Base-by-base conservation (phyloP, 2,888 invertebrate genomes). In the Orthosia cruda region DNA sequence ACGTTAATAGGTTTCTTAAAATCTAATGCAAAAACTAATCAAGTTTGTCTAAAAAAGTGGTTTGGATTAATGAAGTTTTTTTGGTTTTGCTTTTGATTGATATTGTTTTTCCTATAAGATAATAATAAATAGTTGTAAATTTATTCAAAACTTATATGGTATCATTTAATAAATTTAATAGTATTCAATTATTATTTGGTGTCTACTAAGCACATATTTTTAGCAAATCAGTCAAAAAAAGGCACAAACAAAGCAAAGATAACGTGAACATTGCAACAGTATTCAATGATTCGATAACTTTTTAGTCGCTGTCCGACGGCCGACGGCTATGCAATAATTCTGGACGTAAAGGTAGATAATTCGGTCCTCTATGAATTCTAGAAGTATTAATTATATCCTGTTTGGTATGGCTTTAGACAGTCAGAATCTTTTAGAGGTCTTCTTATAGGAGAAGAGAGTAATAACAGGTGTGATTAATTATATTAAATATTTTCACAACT, bases 21-120 rank as follows among this genome's bases (percentile, higher is more conserved):
- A 65, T 52, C 18, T 63, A 49, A 49, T 18, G 20, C 49, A 50
- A 50, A 80, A 80, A 55, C 26, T n/a, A 55, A 80, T 73, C 32
- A 65, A 65, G 13, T 55, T 55, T 65, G 26, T n/a, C 23, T 32
- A 52, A 65, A 55, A 72, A 73, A 26, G 23, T 55, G 26, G n/a
- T 16, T 66, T 23, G 59, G 7, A 15, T 61, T 65, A 73, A 54
- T 79, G 23, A 18, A 15, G 2, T 12, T 78, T 78, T 65, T 77
- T 64, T 75, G 5, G 47, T 70, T 15, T 52, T 55, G 18, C 16
- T 15, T 55, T 69, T 70, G 61, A 70, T 76, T 62, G 50, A 79
- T 79, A 23, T 70, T 62, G 18, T 77, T 77, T 32, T 77, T 61
- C 18, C 15, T 77, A 12, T 26, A 40, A 26, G 11, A 16, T 23